Base-by-base conservation (phyloP, 2,113 vertebrate species). In the Pungitius pungitius region DNA sequence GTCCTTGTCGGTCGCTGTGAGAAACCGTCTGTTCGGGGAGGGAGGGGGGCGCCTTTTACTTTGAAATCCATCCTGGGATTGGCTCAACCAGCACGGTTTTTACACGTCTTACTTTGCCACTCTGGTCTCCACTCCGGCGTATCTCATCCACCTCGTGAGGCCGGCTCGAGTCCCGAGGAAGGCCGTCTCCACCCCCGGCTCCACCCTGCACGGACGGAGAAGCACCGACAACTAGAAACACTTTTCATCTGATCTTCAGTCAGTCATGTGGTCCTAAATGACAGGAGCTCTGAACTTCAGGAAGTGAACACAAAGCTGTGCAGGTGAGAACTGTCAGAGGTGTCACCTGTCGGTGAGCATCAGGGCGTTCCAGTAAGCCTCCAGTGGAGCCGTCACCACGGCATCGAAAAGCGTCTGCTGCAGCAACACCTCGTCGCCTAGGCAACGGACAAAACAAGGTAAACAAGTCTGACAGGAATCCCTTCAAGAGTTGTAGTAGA, bases 351-450 rank as follows among this genome's bases (percentile, higher is more conserved):
- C 87, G 56, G 93, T 95, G 85, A 99, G 95, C 55, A 93, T 94
- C 81, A 99, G 84, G 0, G 95, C 92, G 8, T 96, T 97, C 97
- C 97, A 99, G 81, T 99, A 98, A 27, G 97, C 96, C 72, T 99
- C 97, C 85, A 99, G 88, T 4, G 97, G 97, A 30, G 97, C 97
- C 0, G 97, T 99, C 39, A 98, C 96, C 81, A 97, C 96, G 0
- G 96, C 96, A 0, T 99, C 97, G 26, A 98, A 97, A 55, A 99
- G 86, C 6, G 93, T 91, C 78, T 98, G 95, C 86, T 94, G 95
- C 12, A 99, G 90, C 81, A 99, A 65, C 55, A 97, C 87, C 79
- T 98, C 95, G 0, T 99, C 96, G 82, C 97, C 97, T 98, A 66
- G 52, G n/a, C 20, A 72, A 73, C 56, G 8, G 43, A 70, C 24